phyloP scores from a whole-genome alignment of 2,113 vertebrate species.

The Trematomus loennbergii region DNA sequence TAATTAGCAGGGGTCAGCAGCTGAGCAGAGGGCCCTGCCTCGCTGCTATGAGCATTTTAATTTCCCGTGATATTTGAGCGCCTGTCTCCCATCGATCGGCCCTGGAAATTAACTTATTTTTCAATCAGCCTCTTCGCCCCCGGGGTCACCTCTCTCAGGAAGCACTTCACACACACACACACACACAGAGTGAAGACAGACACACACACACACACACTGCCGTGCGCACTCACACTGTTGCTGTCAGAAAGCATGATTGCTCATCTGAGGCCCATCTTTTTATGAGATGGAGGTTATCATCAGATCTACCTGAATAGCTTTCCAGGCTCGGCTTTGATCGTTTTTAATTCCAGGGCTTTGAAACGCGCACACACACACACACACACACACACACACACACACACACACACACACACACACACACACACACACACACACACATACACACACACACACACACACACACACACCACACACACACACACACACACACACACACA shows the following conservation, averaged over 20 bases:
- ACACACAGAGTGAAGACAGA: background rate
- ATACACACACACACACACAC: conserved; percentile 28
- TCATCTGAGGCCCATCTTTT: conserved; percentile 87
- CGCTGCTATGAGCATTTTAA: conserved; percentile 87
- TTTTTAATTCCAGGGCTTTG: conserved; percentile 80
- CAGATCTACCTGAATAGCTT: conserved; percentile 83
- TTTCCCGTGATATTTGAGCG: conserved; percentile 99
- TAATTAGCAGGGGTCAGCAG: conserved; percentile 94
- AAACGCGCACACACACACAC: conserved; percentile 26
- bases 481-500: conserved; percentile 11
- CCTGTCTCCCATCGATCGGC: conserved; percentile 97
- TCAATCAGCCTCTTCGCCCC: conserved; percentile 96
- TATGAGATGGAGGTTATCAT: conserved; percentile 83
- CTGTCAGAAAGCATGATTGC: conserved; percentile 75
- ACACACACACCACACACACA: conserved; percentile 20
- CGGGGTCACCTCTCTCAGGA: conserved; percentile 90
- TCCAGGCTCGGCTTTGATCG: conserved; percentile 75
- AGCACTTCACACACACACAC: conserved; percentile 73
- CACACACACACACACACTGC: conserved; percentile 29
- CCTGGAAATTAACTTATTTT: conserved; percentile 99
- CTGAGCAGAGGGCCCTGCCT: conserved; percentile 38
- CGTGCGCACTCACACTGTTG: conserved; percentile 51
- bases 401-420: conserved; percentile 40
- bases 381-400: conserved; percentile 19
- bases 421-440: conserved; percentile 14